Conservation (phyloP, 2,888 invertebrate species). For the Ectemnius cavifrons region DNA sequence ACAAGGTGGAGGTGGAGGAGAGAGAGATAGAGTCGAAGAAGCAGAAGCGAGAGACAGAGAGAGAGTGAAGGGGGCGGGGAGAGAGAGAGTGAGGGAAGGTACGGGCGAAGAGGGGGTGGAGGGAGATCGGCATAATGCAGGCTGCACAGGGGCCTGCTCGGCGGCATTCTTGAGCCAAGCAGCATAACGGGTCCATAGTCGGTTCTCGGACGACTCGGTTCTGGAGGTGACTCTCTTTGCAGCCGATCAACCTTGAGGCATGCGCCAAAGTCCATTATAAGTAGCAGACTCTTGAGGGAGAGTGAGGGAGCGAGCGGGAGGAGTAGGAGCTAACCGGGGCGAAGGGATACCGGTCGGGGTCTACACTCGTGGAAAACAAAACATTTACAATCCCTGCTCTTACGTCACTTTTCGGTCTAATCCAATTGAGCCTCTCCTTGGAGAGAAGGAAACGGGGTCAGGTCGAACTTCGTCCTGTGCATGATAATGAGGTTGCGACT, state of each 20-base stretch:
- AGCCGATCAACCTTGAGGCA: constrained; percentile 15
- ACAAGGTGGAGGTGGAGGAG: not conserved
- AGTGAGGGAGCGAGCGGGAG: no score
- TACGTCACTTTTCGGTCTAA: not conserved
- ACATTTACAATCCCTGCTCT: not conserved
- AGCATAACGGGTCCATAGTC: constrained; percentile 69
- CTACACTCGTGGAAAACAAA: not conserved
- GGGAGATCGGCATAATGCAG: constrained; percentile 51
- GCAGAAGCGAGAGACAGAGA: not conserved
- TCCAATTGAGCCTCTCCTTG: not conserved
- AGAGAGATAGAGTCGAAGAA: not conserved
- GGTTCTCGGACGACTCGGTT: constrained; percentile 43
- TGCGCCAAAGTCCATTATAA: constrained; percentile 2
- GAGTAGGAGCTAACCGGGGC: no score
- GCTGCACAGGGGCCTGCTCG: constrained; percentile 51
- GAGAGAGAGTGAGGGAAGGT: constrained; percentile 7
- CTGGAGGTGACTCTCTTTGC: constrained; percentile 14
- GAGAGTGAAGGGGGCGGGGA: not conserved
- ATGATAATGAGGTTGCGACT: no score
- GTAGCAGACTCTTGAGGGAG: not conserved
- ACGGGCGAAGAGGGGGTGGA: constrained; percentile 40
- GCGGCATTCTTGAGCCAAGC: constrained; percentile 68
- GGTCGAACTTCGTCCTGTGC: no score
- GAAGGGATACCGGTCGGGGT: not conserved
- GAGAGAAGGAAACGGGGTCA: not conserved